Conservation (phyloP, 2,113 vertebrate species). For the Microcebus murinus region DNA sequence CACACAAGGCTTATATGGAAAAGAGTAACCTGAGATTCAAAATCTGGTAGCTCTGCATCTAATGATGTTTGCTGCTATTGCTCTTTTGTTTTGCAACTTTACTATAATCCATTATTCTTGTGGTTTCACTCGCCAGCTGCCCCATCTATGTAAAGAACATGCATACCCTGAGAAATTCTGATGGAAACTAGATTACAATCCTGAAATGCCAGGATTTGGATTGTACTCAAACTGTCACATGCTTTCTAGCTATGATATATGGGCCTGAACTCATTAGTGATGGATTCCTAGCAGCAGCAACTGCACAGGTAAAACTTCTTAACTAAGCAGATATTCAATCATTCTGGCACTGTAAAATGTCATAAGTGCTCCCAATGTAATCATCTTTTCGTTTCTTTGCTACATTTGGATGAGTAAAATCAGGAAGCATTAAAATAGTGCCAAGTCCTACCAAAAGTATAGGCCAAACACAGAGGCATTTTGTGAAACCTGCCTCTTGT, state of each 20-base stretch:
- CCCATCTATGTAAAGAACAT: background rate
- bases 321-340: slow-evolving; percentile 71
- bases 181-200: slow-evolving; percentile 15
- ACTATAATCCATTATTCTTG: background rate
- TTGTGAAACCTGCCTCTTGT: background rate
- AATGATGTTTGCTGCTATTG: background rate
- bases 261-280: slow-evolving; percentile 67
- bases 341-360: slow-evolving; percentile 61
- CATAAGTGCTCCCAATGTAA: slow-evolving; percentile 39
- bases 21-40: background rate
- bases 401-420: slow-evolving; percentile 49
- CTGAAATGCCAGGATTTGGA: slow-evolving; percentile 53
- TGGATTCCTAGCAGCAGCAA: slow-evolving; percentile 44
- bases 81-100: background rate
- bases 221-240: slow-evolving; percentile 57
- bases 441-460: background rate
- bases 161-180: background rate
- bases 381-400: slow-evolving; percentile 47
- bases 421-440: background rate
- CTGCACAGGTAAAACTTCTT: slow-evolving; percentile 68
- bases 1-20: background rate
- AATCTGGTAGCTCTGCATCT: background rate
- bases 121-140: background rate
- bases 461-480: background rate
- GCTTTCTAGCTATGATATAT: slow-evolving; percentile 68